phyloP scores from a whole-genome alignment of 2,888 invertebrate genomes.

The Plagodis pulveraria region DNA sequence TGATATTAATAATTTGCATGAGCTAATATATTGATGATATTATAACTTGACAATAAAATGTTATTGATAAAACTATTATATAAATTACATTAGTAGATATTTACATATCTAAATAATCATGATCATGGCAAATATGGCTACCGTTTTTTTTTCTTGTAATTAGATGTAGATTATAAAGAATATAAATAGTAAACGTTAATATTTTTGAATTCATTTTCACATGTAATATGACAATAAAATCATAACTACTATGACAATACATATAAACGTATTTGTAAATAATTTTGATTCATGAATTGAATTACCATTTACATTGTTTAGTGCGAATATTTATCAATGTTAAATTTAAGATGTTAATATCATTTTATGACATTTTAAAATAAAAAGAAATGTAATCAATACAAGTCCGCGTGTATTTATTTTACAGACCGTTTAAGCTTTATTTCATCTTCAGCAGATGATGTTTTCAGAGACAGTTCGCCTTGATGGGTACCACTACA shows the following conservation, averaged over 20 bases:
- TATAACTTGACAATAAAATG: constrained; percentile 14
- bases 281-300: constrained; percentile 25
- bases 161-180: constrained; percentile 12
- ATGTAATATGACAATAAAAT: constrained; percentile 67
- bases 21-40: neutral
- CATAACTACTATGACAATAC: constrained; percentile 47
- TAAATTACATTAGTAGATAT: constrained; percentile 10
- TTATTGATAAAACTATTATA: constrained; percentile 1
- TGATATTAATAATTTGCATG: neutral
- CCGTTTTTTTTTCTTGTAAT: constrained; percentile 22
- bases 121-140: constrained; percentile 5
- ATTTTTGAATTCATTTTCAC: constrained; percentile 32
- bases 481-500: no score
- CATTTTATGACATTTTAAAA: constrained; percentile 84
- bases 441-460: neutral
- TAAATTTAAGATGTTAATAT: constrained; percentile 82
- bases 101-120: constrained; percentile 23
- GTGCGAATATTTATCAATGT: constrained; percentile 79
- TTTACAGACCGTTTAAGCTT: neutral
- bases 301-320: constrained; percentile 51
- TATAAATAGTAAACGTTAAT: constrained; percentile 8
- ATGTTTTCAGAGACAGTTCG: neutral
- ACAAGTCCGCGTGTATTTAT: constrained; percentile 22
- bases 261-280: constrained; percentile 30
- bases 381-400: constrained; percentile 74